A percentile compares a stretch with the other conserved stretches of the same genome.
phyloP scores from a whole-genome alignment of 2,888 invertebrate genomes.

The Theodoxus fluviatilis region DNA sequence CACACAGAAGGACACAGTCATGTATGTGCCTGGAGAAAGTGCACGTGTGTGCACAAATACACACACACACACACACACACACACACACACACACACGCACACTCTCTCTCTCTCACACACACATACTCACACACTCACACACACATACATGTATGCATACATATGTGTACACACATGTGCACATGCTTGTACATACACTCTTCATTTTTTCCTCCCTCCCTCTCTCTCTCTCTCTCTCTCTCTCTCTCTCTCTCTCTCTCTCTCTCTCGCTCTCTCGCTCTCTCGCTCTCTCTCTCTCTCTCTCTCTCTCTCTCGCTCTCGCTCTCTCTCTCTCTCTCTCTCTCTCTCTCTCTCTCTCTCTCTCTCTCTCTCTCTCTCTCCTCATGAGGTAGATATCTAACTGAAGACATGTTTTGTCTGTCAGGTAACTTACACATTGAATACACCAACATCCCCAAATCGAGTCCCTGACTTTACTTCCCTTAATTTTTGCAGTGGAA shows the following conservation, averaged over 20 bases:
- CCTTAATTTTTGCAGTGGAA: no score
- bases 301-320: slow-evolving; percentile 11
- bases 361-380: neutral
- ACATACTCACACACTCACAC: slow-evolving; percentile 2
- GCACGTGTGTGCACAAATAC: neutral
- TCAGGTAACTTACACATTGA: no score
- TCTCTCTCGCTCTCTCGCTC: neutral
- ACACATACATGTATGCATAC: neutral
- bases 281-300: neutral
- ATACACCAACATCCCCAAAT: neutral
- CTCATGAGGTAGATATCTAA: neutral
- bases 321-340: neutral
- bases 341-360: neutral
- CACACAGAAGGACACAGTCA: no score
- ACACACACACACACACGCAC: slow-evolving; percentile 14
- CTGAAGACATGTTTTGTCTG: neutral
- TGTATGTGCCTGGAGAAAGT: no score
- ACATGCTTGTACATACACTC: neutral
- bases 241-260: neutral
- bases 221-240: neutral
- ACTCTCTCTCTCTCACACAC: neutral
- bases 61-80: slow-evolving; percentile 12
- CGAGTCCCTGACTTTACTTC: no score
- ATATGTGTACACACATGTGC: neutral
- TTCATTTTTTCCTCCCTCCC: neutral